These are phyloP conservation scores for Scomber japonicus DNA, from an alignment of 2,113 vertebrate genomes.

Conservation along the genomic window DNA sequence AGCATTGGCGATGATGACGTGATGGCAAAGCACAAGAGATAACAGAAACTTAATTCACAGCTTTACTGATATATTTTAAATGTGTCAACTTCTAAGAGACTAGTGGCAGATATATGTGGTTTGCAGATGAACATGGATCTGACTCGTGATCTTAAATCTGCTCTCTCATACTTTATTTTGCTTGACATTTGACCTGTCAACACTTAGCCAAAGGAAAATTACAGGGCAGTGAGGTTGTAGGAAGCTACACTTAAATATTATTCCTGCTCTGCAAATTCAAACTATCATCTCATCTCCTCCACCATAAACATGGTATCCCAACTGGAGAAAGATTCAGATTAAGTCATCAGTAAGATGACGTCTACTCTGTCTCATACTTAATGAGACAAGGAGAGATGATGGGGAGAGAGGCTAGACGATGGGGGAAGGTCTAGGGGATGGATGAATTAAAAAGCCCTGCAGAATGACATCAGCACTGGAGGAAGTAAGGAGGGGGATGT, in stretches of 20 bases:
- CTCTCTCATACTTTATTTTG: conserved; percentile 23
- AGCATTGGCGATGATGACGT: conserved; percentile 38
- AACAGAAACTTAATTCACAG: conserved; percentile 43
- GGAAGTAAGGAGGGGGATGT: conserved; percentile 49
- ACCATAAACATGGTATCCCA: conserved; percentile 11
- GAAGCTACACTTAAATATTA: conserved; percentile 39
- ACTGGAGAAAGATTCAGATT: conserved; percentile 75
- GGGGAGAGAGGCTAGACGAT: conserved; percentile 63
- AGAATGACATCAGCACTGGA: conserved; percentile 81
- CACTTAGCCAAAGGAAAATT: conserved; percentile 49
- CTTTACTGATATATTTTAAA: conserved; percentile 33
- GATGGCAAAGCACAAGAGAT: conserved; percentile 53
- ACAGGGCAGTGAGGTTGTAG: conserved; percentile 40
- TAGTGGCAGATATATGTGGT: conserved; percentile 25
- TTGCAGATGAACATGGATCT: conserved; percentile 39
- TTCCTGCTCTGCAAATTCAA: conserved; percentile 21
- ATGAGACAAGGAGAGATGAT: conserved; percentile 61
- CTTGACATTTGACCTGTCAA: conserved; percentile 58
- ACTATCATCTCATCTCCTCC: conserved; percentile 42
- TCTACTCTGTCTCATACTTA: conserved; percentile 62
- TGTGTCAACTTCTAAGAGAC: conserved; percentile 36
- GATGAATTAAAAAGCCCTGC: conserved; percentile 71
- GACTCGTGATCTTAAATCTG: not conserved
- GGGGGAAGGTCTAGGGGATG: conserved; percentile 47
- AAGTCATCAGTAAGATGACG: conserved; percentile 78